These are phyloP conservation scores for Parapsyche elsis DNA, from an alignment of 1,140 invertebrate genomes.

Conservation along the genomic window DNA sequence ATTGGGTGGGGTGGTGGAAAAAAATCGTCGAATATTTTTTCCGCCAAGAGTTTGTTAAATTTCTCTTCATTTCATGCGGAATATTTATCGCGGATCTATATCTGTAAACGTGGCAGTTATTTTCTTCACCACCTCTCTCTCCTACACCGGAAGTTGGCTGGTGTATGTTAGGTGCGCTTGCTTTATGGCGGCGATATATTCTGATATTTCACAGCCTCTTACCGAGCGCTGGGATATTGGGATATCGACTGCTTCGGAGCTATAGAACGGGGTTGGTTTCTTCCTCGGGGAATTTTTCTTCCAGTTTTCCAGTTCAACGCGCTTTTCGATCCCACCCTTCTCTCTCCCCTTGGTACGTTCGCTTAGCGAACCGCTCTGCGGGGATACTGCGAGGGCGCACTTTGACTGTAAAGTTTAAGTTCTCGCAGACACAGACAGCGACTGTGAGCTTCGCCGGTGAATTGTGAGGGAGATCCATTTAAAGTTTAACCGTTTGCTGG, in stretches of 20 bases:
- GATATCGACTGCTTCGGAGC: conserved; percentile 33
- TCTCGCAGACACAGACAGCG: conserved; percentile 35
- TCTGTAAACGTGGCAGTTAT: conserved; percentile 53
- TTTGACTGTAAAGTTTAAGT: conserved; percentile 31
- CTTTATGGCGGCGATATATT: conserved; percentile 55
- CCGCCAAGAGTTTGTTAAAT: conserved; percentile 2
- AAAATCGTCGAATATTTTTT: conserved; percentile 12
- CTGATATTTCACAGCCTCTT: conserved; percentile 57
- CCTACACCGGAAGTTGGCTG: not conserved
- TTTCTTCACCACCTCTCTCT: conserved; percentile 47
- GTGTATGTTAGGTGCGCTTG: not conserved
- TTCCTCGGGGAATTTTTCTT: conserved; percentile 36
- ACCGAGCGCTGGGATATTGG: conserved; percentile 49
- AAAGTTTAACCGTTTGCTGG: conserved; percentile 30
- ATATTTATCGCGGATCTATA: conserved; percentile 49
- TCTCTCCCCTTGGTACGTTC: not conserved
- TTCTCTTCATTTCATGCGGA: conserved; percentile 38
- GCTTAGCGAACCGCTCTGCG: not conserved
- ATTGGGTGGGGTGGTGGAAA: not conserved
- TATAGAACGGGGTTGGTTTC: not conserved
- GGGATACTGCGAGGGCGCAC: conserved; percentile 16
- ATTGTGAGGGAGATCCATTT: conserved; percentile 41
- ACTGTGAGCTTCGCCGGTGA: conserved; percentile 24
- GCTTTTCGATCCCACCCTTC: conserved; percentile 27
- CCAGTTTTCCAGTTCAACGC: conserved; percentile 54